phyloP scores from a whole-genome alignment of 2,888 invertebrate species.

The Carcina quercana region DNA sequence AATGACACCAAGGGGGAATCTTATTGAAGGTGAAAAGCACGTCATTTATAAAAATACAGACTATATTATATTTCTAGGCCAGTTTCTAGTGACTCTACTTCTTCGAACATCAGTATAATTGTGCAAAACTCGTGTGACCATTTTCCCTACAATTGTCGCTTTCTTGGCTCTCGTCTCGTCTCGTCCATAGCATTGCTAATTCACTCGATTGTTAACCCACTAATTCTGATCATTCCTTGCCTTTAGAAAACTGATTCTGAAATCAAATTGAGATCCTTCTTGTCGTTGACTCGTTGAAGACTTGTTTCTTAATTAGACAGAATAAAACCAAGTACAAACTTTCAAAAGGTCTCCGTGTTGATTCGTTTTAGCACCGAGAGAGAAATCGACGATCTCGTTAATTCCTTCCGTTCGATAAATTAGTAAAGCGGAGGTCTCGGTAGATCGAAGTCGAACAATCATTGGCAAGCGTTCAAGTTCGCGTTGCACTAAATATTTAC shows the following conservation, averaged over 20 bases:
- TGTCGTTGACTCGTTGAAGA: constrained; percentile 40
- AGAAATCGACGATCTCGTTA: constrained; percentile 6
- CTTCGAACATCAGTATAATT: constrained; percentile 45
- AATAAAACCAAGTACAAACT: constrained; percentile 16
- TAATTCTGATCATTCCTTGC: constrained; percentile 55
- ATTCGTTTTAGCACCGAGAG: no score
- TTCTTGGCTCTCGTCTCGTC: constrained; percentile 54
- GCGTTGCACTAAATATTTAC: constrained; percentile 63
- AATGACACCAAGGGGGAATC: no score
- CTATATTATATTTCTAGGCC: no score
- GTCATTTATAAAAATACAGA: no score
- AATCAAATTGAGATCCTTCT: constrained; percentile 24
- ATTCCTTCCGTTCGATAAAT: constrained; percentile 1
- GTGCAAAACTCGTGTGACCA: constrained; percentile 62
- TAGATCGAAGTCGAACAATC: constrained; percentile 62
- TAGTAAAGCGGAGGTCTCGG: constrained; percentile 44
- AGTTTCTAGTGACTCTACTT: constrained; percentile 27
- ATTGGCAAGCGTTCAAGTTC: constrained; percentile 64
- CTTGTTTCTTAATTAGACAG: constrained; percentile 39
- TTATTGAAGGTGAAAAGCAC: no score
- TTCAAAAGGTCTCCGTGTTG: constrained; percentile 1
- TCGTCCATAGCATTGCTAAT: constrained; percentile 60
- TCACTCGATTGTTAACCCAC: constrained; percentile 58
- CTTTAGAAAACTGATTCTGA: constrained; percentile 43
- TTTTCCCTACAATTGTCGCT: constrained; percentile 65